Base-by-base conservation (phyloP, 2,888 invertebrate species). In the Busseola fusca region DNA sequence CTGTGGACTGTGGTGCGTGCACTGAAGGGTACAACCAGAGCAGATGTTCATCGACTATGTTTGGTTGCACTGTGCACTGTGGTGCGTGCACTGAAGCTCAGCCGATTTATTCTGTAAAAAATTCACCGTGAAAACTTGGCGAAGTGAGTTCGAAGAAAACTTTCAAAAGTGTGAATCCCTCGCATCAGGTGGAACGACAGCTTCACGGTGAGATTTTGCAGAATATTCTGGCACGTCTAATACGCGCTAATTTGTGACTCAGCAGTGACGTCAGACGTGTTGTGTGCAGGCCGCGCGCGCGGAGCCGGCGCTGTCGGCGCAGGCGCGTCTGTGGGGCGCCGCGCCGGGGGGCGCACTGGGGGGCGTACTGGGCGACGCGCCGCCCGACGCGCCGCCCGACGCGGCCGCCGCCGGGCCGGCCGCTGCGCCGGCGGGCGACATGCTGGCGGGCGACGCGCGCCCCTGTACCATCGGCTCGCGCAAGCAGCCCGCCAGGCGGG, bases 301-400 rank as follows among this genome's bases (percentile, higher is more conserved):
- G 27, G 90, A 88, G 79, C 82, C 54, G 50, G 69, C 87, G 73
- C 83, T 95, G 76, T 92, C 93, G 83, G 91, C 93, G 52, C 91
- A 90, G 85, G 94, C 94, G 84, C 91, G 94, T 16, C 90, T 95
- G 88, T 95, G 95, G 95, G 95, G 87, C 84, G 75, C 91, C 56
- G 83, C 81, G 81, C 2, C 78, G 34, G 34, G 6, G 34, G 84
- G 52, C 64, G 56, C 64, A 52, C 14, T 45, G 48, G 80, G n/a
- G n/a, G n/a, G n/a, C n/a, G n/a, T n/a, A n/a, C n/a, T n/a, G 58
- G 78, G 74, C 48, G 84, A 68, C 42, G 87, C 34, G 34, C 30
- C 30, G 30, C n/a, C n/a, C 80, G 72, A 70, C 87, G 69, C 81
- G 81, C 2, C n/a, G n/a, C n/a, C n/a, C 58, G 57, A 40, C 74